A percentile compares a stretch with the other conserved stretches of the same genome.
phyloP scores from a whole-genome alignment of 1,140 invertebrate genomes.

The Ruditapes philippinarum region DNA sequence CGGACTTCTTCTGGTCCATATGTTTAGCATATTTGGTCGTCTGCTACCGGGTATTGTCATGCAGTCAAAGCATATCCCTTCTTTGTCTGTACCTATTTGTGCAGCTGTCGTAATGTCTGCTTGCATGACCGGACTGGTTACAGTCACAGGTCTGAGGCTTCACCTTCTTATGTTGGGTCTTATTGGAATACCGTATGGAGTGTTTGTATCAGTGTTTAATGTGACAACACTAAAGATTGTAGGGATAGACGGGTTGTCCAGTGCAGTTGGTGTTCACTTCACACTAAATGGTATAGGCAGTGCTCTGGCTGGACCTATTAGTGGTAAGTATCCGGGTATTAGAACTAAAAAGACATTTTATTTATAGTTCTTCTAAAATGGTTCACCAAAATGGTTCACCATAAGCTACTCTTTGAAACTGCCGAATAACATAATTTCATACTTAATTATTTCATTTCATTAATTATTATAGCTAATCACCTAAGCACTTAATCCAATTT shows the following conservation, averaged over 20 bases:
- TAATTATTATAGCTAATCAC: too few relatives aligned
- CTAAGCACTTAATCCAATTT: too few relatives aligned
- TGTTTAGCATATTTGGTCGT: conserved; percentile 31
- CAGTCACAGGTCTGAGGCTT: neutral
- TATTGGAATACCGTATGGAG: neutral
- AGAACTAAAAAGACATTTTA: too few relatives aligned
- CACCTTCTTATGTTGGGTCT: neutral
- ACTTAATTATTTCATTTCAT: too few relatives aligned
- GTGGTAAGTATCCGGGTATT: conserved; percentile 39
- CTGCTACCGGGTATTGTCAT: neutral
- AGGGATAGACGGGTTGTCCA: neutral
- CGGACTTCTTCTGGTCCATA: neutral
- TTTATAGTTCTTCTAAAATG: too few relatives aligned
- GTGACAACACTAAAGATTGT: neutral
- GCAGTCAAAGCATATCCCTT: neutral
- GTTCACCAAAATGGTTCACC: too few relatives aligned
- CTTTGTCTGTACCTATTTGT: neutral
- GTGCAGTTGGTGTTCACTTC: conserved; percentile 7
- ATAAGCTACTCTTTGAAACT: too few relatives aligned
- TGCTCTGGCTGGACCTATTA: neutral
- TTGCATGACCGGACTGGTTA: neutral
- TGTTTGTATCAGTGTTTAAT: conserved; percentile 2
- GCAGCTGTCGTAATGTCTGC: neutral
- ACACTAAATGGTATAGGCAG: neutral
- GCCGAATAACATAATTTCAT: too few relatives aligned